Base-by-base conservation (phyloP, 2,888 invertebrate species). In the Ophion slaviceki region DNA sequence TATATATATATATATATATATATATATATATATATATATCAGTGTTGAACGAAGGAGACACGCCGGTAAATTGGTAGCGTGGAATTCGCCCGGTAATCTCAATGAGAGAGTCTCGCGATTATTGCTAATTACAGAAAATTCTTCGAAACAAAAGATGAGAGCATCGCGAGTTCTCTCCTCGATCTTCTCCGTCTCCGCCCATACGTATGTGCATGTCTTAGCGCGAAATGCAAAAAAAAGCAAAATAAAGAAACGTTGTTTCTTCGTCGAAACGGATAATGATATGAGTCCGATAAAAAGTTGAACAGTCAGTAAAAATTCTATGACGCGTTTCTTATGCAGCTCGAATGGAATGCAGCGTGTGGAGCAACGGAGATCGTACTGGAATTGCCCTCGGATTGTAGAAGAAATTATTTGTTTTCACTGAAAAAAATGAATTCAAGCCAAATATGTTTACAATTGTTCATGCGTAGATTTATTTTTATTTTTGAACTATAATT, bases 121-220 rank as follows among this genome's bases (percentile, higher is more conserved):
- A 87, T 86, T 87, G 82, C 87, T 87, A 87, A 87, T 87, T 86
- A 87, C 86, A 80, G 81, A 76, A 86, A 87, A 87, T 87, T 85
- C 87, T 86, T 83, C 77, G 76, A 86, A 86, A 67, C 85, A 14
- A 79, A 86, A 67, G 68, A 80, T 78, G 77, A 74, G 53, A 57
- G 62, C 62, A 66, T 61, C 32, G 10, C 78, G 57, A 66, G 66
- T 24, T 70, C 70, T 28, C 40, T 70, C 47, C 17, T 28, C 53
- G 61, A 47, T 24, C 24, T 32, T 82, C 67, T 57, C 57, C 47
- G 61, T 82, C 66, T 72, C 53, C 47, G 61, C 75, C 79, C 20
- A 2, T 64, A 17, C 14, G 24, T 66, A 5, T 20, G 24, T 68
- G 40, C 20, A 47, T 68, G 20, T 2, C 20, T 64, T n/a, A 36